Evolutionary conservation across 2,113 vertebrate genomes (phyloP).

Genomic region (Marcusenius ussheri): DNA sequence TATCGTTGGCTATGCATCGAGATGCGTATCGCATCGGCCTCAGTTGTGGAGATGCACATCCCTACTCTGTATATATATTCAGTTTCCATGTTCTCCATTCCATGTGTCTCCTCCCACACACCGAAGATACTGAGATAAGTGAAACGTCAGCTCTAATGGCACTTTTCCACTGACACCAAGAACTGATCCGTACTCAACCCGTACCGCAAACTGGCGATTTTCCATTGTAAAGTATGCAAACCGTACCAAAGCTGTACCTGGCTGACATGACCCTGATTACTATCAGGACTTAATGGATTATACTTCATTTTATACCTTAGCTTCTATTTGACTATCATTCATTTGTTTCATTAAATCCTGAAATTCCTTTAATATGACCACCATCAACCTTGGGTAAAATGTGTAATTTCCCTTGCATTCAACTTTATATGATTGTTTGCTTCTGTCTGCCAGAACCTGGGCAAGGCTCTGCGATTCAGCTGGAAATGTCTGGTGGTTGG

Average conservation of each 20-base stretch:
- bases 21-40: too few relatives aligned
- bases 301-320: background rate
- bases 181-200: background rate
- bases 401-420: background rate
- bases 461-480: constrained; percentile 71
- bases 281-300: background rate
- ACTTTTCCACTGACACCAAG: background rate
- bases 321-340: background rate
- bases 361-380: background rate
- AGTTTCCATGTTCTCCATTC: background rate
- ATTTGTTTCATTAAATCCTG: background rate
- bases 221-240: background rate
- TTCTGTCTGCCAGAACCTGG: constrained; percentile 62
- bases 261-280: background rate
- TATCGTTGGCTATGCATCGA: too few relatives aligned
- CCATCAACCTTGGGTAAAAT: background rate
- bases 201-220: background rate
- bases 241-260: background rate
- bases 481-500: constrained; percentile 74
- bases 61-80: background rate
- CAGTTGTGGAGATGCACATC: too few relatives aligned
- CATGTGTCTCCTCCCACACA: background rate
- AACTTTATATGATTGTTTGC: background rate
- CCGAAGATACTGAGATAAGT: background rate
- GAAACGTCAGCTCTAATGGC: background rate